Conservation (phyloP, 2,888 invertebrate genomes). For the Melanophora roralis region DNA sequence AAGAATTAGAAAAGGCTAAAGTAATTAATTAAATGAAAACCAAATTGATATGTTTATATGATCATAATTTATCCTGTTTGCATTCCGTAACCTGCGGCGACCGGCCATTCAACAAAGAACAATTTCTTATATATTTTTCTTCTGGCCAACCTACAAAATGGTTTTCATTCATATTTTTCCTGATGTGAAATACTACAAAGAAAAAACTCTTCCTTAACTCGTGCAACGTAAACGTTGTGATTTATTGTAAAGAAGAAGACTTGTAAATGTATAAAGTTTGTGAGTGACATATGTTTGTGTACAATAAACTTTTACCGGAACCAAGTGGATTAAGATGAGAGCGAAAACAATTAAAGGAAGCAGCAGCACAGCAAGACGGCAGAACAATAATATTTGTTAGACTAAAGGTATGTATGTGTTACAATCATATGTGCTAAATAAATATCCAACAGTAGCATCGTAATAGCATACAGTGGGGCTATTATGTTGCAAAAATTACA, state of each 20-base stretch:
- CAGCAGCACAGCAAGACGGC: conserved; percentile 21
- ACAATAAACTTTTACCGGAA: conserved; percentile 38
- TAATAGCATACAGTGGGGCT: too few relatives aligned
- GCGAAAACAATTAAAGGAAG: conserved; percentile 11
- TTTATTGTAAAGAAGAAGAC: not conserved
- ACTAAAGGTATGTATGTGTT: not conserved
- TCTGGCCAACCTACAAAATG: conserved; percentile 17
- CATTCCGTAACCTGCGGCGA: conserved; percentile 49
- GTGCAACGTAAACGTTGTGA: not conserved
- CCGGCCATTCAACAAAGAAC: conserved; percentile 20
- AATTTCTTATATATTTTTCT: conserved; percentile 24
- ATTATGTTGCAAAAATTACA: too few relatives aligned
- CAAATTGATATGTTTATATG: not conserved
- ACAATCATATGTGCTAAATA: not conserved
- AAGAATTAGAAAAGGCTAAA: too few relatives aligned
- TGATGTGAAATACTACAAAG: not conserved
- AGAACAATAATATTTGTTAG: conserved; percentile 43
- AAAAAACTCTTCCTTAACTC: not conserved
- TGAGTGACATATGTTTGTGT: conserved; percentile 9
- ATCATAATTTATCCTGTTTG: conserved; percentile 48
- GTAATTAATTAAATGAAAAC: too few relatives aligned
- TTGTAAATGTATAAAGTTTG: not conserved
- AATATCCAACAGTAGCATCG: conserved; percentile 1
- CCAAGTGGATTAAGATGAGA: conserved; percentile 45
- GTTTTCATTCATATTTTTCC: not conserved